These are phyloP conservation scores for Synergus laeviventris DNA, from an alignment of 2,888 invertebrate genomes.

Conservation along the genomic window DNA sequence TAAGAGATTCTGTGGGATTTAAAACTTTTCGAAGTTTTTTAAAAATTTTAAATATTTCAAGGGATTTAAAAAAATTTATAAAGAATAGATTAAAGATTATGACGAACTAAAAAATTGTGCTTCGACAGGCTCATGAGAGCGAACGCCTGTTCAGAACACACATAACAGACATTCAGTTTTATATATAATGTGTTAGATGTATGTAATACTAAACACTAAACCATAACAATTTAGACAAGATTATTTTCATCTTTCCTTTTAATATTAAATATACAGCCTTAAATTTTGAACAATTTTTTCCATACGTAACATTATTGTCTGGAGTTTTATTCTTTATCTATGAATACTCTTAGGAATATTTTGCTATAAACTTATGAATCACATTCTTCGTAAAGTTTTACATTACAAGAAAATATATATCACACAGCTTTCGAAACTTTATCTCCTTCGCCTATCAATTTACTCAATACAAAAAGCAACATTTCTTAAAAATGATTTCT, in stretches of 20 bases:
- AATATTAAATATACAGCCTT: slow-evolving; percentile 8
- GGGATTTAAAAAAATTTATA: too few relatives aligned
- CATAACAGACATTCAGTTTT: neutral
- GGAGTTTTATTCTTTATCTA: too few relatives aligned
- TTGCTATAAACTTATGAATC: slow-evolving; percentile 7
- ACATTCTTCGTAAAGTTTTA: neutral
- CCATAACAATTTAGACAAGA: slow-evolving; percentile 55
- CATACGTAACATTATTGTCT: neutral
- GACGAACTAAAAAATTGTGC: too few relatives aligned
- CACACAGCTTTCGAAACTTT: neutral
- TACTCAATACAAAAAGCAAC: neutral
- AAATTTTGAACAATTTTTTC: neutral
- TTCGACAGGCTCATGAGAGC: too few relatives aligned
- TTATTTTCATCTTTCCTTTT: slow-evolving; percentile 8
- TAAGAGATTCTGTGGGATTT: too few relatives aligned
- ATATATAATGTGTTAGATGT: slow-evolving; percentile 56
- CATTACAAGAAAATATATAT: slow-evolving; percentile 4
- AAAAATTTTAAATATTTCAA: too few relatives aligned
- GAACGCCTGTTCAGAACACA: too few relatives aligned
- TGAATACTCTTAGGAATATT: neutral
- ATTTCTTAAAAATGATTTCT: neutral
- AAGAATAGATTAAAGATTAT: too few relatives aligned
- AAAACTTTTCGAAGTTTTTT: too few relatives aligned
- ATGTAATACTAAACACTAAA: slow-evolving; percentile 63
- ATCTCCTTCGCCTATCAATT: neutral